These are phyloP conservation scores for Lophura nycthemera DNA, from an alignment of 2,113 vertebrate species.

Conservation along the genomic window DNA sequence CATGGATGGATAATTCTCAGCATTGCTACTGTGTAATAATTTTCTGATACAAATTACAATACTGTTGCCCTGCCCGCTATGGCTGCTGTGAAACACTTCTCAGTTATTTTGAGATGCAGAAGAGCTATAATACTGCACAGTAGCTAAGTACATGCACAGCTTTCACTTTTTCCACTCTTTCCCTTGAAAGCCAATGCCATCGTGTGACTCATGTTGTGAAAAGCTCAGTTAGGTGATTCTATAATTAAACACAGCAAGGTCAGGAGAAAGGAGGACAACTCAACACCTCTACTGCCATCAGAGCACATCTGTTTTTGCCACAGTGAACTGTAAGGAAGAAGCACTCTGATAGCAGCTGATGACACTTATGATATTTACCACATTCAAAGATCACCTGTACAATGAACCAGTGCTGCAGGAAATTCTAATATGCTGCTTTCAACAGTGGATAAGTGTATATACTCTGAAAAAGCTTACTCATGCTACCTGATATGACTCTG, in stretches of 20 bases:
- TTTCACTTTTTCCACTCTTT: neutral
- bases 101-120: neutral
- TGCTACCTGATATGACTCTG: neutral
- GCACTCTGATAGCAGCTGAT: neutral
- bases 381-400: neutral
- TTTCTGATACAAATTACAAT: neutral
- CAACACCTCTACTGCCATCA: neutral
- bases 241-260: neutral
- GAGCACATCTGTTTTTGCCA: neutral
- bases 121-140: neutral
- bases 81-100: neutral
- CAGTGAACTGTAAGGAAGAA: neutral
- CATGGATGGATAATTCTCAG: neutral
- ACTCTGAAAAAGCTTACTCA: neutral
- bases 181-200: neutral
- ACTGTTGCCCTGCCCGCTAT: neutral
- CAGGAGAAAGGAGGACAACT: neutral
- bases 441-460: neutral
- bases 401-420: neutral
- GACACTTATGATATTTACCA: neutral
- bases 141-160: neutral
- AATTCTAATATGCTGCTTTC: neutral
- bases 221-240: neutral
- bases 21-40: neutral
- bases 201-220: neutral